Base-by-base conservation (phyloP, 2,113 vertebrate species). In the Coracopsis vasa region DNA sequence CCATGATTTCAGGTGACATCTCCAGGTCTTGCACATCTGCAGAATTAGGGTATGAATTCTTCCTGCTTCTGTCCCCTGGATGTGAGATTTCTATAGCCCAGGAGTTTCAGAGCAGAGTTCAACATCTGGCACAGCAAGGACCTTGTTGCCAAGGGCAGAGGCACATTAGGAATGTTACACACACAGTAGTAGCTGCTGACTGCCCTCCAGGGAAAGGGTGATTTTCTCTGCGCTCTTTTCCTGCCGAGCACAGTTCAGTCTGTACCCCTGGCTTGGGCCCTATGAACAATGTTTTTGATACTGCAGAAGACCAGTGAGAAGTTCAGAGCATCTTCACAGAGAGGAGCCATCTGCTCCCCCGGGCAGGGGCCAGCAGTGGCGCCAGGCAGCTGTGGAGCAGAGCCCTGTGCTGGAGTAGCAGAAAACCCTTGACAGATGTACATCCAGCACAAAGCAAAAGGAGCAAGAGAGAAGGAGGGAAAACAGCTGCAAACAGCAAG, bases 401-500 rank as follows among this genome's bases (percentile, higher is more conserved):
- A 90, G n/a, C 29, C 24, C 39, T 2, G 0, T 21, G 41, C 62
- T 41, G 23, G 61, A 69, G 64, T 3, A 60, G 48, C 66, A 81
- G 78, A 81, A 79, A 95, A 85, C 61, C 77, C 45, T 17, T 72
- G 69, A 60, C 73, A 95, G 73, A 87, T 74, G 73, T 73, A 70
- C 62, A 87, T 73, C 53, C 66, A 92, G 44, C 54, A 90, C 50
- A 82, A 91, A 69, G 62, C 61, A 51, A 75, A 94, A 84, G 29
- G 17, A 82, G 17, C 17, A 56, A 29, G 58, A 56, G 27, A 51
- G 25, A 35, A 69, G 19, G 73, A 92, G 9, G 13, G 58, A 60
- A 92, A 94, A 71, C 73, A 85, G 73, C 83, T 94, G 94, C 44
- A 88, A 95, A 82, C 6, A 92, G 41, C 41, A 70, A 90, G 60